These are phyloP conservation scores for Ophraella communa DNA, from an alignment of 2,888 invertebrate species.

Conservation along the genomic window DNA sequence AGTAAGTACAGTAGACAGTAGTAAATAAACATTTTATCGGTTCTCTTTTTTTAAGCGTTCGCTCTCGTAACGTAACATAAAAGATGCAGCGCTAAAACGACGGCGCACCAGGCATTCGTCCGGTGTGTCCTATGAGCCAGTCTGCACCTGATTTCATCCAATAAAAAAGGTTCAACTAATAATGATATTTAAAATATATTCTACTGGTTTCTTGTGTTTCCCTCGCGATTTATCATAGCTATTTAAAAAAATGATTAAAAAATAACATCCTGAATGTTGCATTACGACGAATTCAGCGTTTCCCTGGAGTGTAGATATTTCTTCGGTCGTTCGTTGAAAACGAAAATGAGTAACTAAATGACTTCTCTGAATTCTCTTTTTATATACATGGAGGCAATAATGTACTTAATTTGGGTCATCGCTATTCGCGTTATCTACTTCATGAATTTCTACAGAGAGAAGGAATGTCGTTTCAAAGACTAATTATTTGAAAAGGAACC, in stretches of 20 bases:
- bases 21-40: no score
- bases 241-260: background rate
- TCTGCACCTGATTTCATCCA: no score
- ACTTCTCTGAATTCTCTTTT: conserved; percentile 7
- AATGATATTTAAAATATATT: no score
- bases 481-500: conserved; percentile 12
- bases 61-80: no score
- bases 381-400: conserved; percentile 6
- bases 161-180: no score
- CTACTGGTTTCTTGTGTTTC: no score
- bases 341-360: background rate
- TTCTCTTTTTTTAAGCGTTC: no score
- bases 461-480: conserved; percentile 12
- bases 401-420: conserved; percentile 7
- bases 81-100: no score
- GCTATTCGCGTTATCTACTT: conserved; percentile 4
- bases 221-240: background rate
- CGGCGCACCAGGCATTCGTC: no score
- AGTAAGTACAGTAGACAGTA: no score
- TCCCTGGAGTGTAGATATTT: background rate
- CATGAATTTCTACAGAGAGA: conserved; percentile 9
- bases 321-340: background rate
- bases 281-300: background rate
- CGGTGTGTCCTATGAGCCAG: no score
- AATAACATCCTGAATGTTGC: background rate